Evolutionary conservation across 2,888 invertebrate species (phyloP), one percentile per base, ranked within the genome.

Genomic region (Eupithecia vulgata): DNA sequence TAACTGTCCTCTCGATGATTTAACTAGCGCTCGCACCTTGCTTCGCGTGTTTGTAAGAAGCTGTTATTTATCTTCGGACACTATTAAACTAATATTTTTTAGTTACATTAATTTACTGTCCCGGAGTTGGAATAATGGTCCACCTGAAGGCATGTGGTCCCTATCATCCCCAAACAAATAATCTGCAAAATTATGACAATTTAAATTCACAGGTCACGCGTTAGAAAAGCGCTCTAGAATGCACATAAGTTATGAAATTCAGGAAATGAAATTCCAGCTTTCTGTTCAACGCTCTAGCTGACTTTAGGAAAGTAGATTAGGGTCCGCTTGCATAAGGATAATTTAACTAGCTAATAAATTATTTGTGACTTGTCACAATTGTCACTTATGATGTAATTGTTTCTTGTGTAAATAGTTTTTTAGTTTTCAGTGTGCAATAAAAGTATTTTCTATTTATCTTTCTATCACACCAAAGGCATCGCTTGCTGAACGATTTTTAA

Each of bases 21-120:
- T 85, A 87, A 84, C 86, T 79, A 87, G 83, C 83, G 84, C 82
- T 85, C 81, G 83, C 86, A 84, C 83, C 84, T 81, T 79, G 80
- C 77, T 74, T 72, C 80, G 78, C 76, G 76, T 81, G 82, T 82
- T 85, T 86, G 86, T 86, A 82, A 73, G 80, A 82, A 81, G 76
- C 78, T 78, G 79, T n/a, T 76, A 59, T 59, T 6, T 0, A 61
- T 61, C 30, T 30, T 34, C 61, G 1, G 17, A 61, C 34, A 61
- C 61, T 34, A 34, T 61, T 30, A 61, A 17, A 15, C 17, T 61
- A 61, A 34, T 34, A 61, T 61, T 34, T 52, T 52, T 13, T n/a
- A 25, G 12, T 57, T 57, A 57, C 25, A 13, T 21, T 52, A 57
- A 13, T 57, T 30, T 30, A 12, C 13, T 13, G 25, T 25, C 25